phyloP scores from a whole-genome alignment of 1,140 invertebrate species.

The Aphelinus certus region DNA sequence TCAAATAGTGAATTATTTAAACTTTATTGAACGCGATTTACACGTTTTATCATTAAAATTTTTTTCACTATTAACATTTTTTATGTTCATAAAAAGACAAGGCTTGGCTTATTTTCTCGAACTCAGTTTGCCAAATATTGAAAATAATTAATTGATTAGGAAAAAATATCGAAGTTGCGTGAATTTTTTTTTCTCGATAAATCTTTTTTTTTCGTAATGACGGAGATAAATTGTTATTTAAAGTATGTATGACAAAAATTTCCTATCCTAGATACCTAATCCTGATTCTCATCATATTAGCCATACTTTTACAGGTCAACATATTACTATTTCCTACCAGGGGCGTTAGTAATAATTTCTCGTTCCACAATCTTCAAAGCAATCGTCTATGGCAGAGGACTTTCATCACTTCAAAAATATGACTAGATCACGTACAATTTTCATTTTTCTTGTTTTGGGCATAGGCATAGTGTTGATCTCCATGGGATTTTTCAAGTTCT shows the following conservation, averaged over 20 bases:
- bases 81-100: too few species aligned
- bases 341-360: constrained; percentile 41
- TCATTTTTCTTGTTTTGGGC: constrained; percentile 10
- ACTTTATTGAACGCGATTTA: constrained; percentile 29
- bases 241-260: not conserved
- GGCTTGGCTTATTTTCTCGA: too few species aligned
- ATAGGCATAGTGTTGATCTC: constrained; percentile 13
- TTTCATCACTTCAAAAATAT: constrained; percentile 31
- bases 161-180: not conserved
- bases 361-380: constrained; percentile 29
- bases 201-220: constrained; percentile 40
- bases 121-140: constrained; percentile 16
- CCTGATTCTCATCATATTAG: constrained; percentile 58
- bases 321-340: constrained; percentile 49
- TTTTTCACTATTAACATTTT: too few species aligned
- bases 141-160: constrained; percentile 6
- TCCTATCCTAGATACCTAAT: constrained; percentile 10
- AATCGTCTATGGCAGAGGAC: constrained; percentile 29
- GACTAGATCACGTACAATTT: not conserved
- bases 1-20: constrained; percentile 36
- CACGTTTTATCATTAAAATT: constrained; percentile 14
- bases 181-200: constrained; percentile 29
- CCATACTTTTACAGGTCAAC: constrained; percentile 63
- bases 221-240: constrained; percentile 16
- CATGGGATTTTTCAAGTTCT: constrained; percentile 40